phyloP scores from a whole-genome alignment of 2,888 invertebrate genomes.

The Acheta domesticus region DNA sequence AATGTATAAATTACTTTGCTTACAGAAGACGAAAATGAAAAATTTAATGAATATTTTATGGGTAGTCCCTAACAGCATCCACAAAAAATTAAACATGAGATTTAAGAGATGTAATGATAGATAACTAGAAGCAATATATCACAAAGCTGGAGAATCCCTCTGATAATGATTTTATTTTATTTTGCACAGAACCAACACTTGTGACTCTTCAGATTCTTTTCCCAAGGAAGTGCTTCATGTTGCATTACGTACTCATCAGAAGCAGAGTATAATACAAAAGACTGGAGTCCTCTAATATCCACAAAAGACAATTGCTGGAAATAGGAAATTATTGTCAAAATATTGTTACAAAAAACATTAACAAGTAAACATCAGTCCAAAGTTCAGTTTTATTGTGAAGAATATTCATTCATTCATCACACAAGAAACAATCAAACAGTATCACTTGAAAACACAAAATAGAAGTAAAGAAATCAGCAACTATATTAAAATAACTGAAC shows the following conservation, averaged over 20 bases:
- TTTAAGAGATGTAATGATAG: neutral
- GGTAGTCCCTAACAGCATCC: neutral
- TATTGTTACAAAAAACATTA: neutral
- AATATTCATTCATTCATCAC: no score
- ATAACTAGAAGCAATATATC: constrained; percentile 9
- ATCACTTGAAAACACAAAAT: no score
- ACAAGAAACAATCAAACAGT: no score
- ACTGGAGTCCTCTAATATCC: neutral
- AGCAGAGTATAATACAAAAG: constrained; percentile 10
- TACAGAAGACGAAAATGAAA: neutral
- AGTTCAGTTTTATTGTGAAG: no score
- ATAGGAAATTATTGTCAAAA: neutral
- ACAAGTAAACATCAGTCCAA: no score
- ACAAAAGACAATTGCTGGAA: constrained; percentile 20
- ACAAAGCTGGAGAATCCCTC: neutral
- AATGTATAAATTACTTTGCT: neutral
- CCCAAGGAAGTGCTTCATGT: neutral
- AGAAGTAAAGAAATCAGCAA: no score
- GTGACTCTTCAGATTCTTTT: neutral
- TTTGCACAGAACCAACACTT: neutral
- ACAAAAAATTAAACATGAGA: neutral
- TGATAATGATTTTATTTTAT: neutral
- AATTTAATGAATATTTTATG: neutral
- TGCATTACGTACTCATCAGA: neutral
- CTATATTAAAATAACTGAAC: no score